A percentile compares a stretch with the other conserved stretches of the same genome.
These are phyloP conservation scores for Dolichopus griseipennis DNA, from an alignment of 2,888 invertebrate species.

Conservation along the genomic window DNA sequence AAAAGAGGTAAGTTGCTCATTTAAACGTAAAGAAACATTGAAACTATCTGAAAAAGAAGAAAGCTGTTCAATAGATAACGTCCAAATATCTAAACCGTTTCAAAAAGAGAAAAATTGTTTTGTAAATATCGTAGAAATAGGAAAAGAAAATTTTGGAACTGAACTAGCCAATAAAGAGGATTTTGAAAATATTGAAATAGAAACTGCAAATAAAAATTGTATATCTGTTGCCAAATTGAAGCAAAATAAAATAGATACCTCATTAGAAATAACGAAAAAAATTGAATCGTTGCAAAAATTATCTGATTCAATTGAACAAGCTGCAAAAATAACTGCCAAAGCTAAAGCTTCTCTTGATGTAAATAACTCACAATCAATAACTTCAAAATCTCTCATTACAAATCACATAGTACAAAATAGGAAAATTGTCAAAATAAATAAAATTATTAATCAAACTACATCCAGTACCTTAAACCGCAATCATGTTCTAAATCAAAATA, in stretches of 20 bases:
- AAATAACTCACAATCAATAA: neutral
- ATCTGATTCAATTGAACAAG: conserved; percentile 7
- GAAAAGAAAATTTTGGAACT: no score
- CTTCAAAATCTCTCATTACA: neutral
- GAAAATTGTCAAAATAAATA: conserved; percentile 39
- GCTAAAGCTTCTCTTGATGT: neutral
- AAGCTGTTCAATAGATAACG: no score
- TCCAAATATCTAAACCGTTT: no score
- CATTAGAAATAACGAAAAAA: neutral
- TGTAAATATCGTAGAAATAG: no score
- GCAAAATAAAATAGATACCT: neutral
- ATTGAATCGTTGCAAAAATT: conserved; percentile 1
- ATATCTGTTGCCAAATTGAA: neutral
- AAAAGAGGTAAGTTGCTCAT: no score
- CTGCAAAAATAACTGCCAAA: neutral
- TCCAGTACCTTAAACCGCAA: conserved; percentile 23
- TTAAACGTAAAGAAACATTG: no score
- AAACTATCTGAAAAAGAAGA: no score
- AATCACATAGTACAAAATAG: conserved; percentile 20
- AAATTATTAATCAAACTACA: conserved; percentile 33
- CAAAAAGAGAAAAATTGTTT: no score
- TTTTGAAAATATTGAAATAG: no score
- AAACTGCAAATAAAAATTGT: no score
- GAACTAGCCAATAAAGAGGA: no score
- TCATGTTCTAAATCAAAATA: conserved; percentile 21